phyloP scores from a whole-genome alignment of 2,113 vertebrate species.

The Corythornis madagascariensis region DNA sequence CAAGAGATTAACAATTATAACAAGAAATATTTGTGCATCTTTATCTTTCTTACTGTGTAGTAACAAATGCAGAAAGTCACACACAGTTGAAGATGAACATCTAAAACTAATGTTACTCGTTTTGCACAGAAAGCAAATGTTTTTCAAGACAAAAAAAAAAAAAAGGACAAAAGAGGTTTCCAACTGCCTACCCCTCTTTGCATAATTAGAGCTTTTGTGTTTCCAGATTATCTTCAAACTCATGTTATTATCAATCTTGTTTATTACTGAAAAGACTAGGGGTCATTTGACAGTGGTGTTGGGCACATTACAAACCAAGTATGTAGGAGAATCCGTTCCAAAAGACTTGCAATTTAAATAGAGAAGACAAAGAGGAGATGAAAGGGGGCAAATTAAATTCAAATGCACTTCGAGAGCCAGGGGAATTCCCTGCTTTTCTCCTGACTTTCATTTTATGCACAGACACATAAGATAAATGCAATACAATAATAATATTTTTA shows the following conservation, averaged over 20 bases:
- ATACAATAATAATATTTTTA: not conserved
- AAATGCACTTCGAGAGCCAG: conserved; percentile 18
- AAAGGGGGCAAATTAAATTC: conserved; percentile 43
- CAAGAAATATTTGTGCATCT: not conserved
- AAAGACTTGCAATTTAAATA: conserved; percentile 25
- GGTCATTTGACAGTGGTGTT: not conserved
- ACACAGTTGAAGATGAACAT: not conserved
- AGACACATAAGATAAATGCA: not conserved
- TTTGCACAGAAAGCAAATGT: not conserved
- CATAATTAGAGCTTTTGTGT: conserved; percentile 20
- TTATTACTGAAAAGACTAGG: conserved; percentile 38
- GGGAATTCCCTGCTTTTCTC: conserved; percentile 38
- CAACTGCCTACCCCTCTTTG: not conserved
- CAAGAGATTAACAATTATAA: not conserved
- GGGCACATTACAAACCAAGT: not conserved
- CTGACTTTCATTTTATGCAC: not conserved
- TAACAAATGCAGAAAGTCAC: not conserved
- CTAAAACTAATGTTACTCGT: not conserved
- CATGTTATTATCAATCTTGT: conserved; percentile 49
- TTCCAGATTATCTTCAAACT: conserved; percentile 39
- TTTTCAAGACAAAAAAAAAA: not conserved
- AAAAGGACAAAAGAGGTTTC: not conserved
- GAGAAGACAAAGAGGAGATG: conserved; percentile 39
- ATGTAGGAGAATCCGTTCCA: conserved; percentile 1
- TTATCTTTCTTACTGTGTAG: not conserved